Evolutionary conservation across 2,888 invertebrate species (phyloP), one percentile per base, ranked within the genome.

Genomic region (Erynnis tages): DNA sequence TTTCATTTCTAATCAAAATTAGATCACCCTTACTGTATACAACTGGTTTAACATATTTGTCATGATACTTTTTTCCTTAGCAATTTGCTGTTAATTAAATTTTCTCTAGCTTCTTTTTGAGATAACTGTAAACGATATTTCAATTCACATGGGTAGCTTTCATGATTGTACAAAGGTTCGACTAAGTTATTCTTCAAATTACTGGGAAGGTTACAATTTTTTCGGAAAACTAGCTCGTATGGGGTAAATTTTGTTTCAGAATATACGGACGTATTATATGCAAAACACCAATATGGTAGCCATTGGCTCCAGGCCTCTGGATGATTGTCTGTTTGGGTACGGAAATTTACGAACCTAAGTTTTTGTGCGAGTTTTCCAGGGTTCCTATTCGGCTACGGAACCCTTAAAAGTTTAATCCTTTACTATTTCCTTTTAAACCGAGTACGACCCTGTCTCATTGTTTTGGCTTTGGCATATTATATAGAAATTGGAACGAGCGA

Each of bases 121-220:
- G 49, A 32, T 34, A n/a, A 19, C 38, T 48, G 52, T 32, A 56
- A 47, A n/a, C 47, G 21, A 44, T 48, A 52, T 35, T 44, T 56
- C 17, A 56, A 19, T 52, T 57, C 54, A 14, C 19, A 23, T 6
- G 25, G 25, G 23, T 54, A 54, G 30, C 46, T n/a, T 5, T 55
- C 34, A 34, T 14, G 14, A 32, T 32, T 32, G 13, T 32, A 32
- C 4, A 32, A 30, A 1, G 29, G 25, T 6, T 27, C 29, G n/a
- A n/a, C n/a, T 6, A 23, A n/a, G 6, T 4, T 14, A 21, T n/a
- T 32, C 3, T 1, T 35, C 23, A 53, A 8, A 29, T 46, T 56
- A 37, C 14, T 21, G 6, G 54, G 54, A 11, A 56, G n/a, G 2
- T n/a, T 13, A 25, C 56, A 54, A 13, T 1, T 1, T 37, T 45